Base-by-base conservation (phyloP, 2,888 invertebrate species). In the Oasisia sp. region DNA sequence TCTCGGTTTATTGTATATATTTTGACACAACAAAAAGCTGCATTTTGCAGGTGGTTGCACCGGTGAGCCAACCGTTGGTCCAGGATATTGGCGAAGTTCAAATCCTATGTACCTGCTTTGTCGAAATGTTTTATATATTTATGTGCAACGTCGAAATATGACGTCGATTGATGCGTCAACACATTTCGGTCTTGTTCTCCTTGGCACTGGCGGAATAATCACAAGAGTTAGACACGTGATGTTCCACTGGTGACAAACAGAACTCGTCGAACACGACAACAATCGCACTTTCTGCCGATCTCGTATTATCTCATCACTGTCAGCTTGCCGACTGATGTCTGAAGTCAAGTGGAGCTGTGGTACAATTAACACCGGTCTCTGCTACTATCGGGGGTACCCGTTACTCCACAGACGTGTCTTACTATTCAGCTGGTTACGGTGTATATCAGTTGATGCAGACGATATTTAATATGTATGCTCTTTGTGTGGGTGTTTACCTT, bases 171-270 rank as follows among this genome's bases (percentile, higher is more conserved):
- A 38, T 38, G 3, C 74, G n/a, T 74, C 74, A 27, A 27, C 74
- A 74, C 74, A 74, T 74, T 14, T 74, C 74, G 74, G 74, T 74
- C 74, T 27, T 74, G 74, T 74, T 74, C 74, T 74, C 89, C 95
- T 96, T 96, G 96, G 96, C 96, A 96, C 96, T 96, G 96, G 96
- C 96, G 96, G 96, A 96, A 96, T 96, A 95, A 95, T 96, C 96
- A 96, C 96, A 94, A 94, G 95, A 94, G 44, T 92, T 89, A 58
- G 58, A 93, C 32, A 91, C 93, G 95, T 95, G 95, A 94, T 95
- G 95, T 93, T 95, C 95, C 94, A 94, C 95, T 95, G 94, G 95
- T 95, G 95, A 93, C 95, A 95, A 94, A 93, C 94, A 93, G 50
- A 89, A 74, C 74, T 74, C 27, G 74, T 19, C 74, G 74, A 74